phyloP scores from a whole-genome alignment of 2,113 vertebrate genomes.

The Melanocharis versteri region DNA sequence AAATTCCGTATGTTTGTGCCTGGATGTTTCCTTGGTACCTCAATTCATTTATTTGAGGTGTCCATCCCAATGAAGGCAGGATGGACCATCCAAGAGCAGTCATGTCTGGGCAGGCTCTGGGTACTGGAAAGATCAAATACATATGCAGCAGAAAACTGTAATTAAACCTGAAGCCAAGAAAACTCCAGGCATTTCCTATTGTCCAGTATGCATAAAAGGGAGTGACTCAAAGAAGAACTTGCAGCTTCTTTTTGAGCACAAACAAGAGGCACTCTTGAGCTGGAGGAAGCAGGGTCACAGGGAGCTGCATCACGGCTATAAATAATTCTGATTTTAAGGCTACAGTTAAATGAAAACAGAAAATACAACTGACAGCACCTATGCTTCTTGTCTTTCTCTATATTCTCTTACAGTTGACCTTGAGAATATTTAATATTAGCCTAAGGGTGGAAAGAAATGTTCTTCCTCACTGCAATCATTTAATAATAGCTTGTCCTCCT shows the following conservation, averaged over 20 bases:
- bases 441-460: not conserved
- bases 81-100: not conserved
- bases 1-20: not conserved
- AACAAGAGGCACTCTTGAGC: not conserved
- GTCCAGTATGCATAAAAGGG: not conserved
- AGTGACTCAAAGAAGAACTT: not conserved
- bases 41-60: not conserved
- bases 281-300: not conserved
- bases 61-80: not conserved
- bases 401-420: constrained; percentile 51
- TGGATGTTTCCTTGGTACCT: not conserved
- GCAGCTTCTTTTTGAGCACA: not conserved
- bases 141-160: not conserved
- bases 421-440: constrained; percentile 48
- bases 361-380: constrained; percentile 42
- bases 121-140: not conserved
- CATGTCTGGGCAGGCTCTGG: not conserved
- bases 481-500: constrained; percentile 33
- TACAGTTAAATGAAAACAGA: constrained; percentile 39
- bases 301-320: not conserved
- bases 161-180: not conserved
- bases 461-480: not conserved
- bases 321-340: constrained; percentile 47
- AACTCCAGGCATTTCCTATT: not conserved
- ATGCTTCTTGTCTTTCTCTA: constrained; percentile 41